Base-by-base conservation (phyloP, 2,797 vertebrate genomes). In the Coluber constrictor region DNA sequence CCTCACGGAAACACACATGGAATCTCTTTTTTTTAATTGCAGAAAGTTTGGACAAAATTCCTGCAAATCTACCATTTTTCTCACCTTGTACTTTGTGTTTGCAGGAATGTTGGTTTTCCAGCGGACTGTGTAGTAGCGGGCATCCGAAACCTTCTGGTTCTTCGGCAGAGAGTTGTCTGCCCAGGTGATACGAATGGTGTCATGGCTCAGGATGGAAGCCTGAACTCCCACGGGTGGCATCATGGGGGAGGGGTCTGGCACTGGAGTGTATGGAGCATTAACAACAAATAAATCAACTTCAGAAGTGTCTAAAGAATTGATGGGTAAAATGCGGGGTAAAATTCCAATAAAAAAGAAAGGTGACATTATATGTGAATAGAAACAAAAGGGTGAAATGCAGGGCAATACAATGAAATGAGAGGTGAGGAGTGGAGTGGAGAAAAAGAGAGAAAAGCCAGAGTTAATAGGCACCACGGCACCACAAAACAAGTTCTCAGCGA, bases 101-200 rank as follows among this genome's bases (percentile, higher is more conserved):
- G 99, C 99, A 0, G 99, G 99, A 96, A 99, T 99, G 97, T 99
- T 99, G 97, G 99, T 99, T 97, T 99, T 99, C 99, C 99, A 99
- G 94, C 99, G 98, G 37, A 99, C 98, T 0, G 99, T 99, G 97
- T 99, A 99, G 98, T 98, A 99, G 18, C 99, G 98, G 61, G 99
- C 98, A 27, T 99, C 99, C 0, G 98, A 99, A 96, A 99, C 99
- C 98, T 99, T 99, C 97, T 99, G 99, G 97, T 99, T 99, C 97
- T 99, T 99, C 86, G 99, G 98, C 96, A 99, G 98, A 1, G 99
- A 99, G 98, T 99, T 99, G 98, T 99, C 99, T 0, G 99, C 99
- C 99, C 99, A 99, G 86, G 98, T 99, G 91, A 99, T 98, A 96
- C 98, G 98, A 95, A 99, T 98, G 97, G 99, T 99, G 97, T 99